Base-by-base conservation (phyloP, 2,797 vertebrate genomes). In the Enteromius thamalakanensis region DNA sequence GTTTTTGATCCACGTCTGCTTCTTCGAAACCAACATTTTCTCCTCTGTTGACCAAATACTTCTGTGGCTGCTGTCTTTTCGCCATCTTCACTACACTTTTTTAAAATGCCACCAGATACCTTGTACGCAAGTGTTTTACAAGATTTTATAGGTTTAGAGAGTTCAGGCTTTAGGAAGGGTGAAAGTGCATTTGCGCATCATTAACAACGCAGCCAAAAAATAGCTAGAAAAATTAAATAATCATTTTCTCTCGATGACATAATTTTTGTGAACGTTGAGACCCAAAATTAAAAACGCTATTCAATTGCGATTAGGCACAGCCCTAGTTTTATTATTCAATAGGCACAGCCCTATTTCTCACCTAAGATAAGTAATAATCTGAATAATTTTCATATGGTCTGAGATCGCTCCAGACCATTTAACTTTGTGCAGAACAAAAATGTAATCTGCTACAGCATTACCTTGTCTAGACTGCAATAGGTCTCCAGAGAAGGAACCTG, bases 391-490 rank as follows among this genome's bases (percentile, higher is more conserved):
- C 6, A 17, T 32, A 12, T 62, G 15, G 11, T 62, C 6, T 0
- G 12, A 62, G n/a, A 26, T 60, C 12, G n/a, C 3, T 55, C 9
- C 23, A 79, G 15, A 40, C 7, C 0, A 53, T 49, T 37, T 69
- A 34, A 65, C 10, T 9, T 19, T 17, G 9, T 64, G 21, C 21
- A 42, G 1, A 49, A 53, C 40, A n/a, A 1, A 26, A 26, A 26
- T 26, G 21, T 40, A 5, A 1, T 37, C 29, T 37, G 32, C 6
- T 55, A 14, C 11, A 23, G 17, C 3, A 3, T 72, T 58, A 90
- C 90, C 91, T 92, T 84, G 4, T 94, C 92, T 47, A 94, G 74
- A 47, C 86, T 79, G 85, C 90, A 92, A 89, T 92, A 93, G 68
- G 90, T 90, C 85, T 90, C 89, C 74, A 94, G 86, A 47, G 90